Evolutionary conservation across 2,888 invertebrate genomes (phyloP).

Genomic region (Patella ulyssiponensis): DNA sequence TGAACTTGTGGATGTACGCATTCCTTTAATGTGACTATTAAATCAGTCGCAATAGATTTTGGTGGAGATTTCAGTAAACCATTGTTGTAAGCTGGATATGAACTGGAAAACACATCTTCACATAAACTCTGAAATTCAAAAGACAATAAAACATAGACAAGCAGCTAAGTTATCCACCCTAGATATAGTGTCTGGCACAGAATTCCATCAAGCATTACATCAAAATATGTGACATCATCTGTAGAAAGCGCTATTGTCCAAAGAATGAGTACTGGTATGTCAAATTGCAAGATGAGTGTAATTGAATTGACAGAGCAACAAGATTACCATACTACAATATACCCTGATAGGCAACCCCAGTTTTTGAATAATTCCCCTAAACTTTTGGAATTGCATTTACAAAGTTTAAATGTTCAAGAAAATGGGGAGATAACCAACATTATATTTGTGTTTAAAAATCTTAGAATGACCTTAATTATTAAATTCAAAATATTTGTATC

Average conservation of each 20-base stretch:
- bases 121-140: conserved; percentile 39
- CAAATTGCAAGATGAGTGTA: too few relatives aligned
- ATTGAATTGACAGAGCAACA: too few relatives aligned
- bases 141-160: conserved; percentile 6
- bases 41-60: conserved; percentile 20
- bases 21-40: conserved; percentile 21
- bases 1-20: conserved; percentile 24
- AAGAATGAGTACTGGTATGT: too few relatives aligned
- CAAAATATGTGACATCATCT: not conserved
- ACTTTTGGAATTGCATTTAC: too few relatives aligned
- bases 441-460: too few relatives aligned
- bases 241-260: not conserved
- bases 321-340: too few relatives aligned
- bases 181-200: not conserved
- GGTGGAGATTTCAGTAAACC: conserved; percentile 39
- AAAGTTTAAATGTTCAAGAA: too few relatives aligned
- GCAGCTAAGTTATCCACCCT: not conserved
- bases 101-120: conserved; percentile 34
- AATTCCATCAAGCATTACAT: not conserved
- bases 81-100: conserved; percentile 17
- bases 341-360: too few relatives aligned
- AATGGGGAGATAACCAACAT: too few relatives aligned
- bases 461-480: too few relatives aligned
- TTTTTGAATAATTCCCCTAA: too few relatives aligned
- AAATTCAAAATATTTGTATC: too few relatives aligned